phyloP scores from a whole-genome alignment of 2,113 vertebrate species.

The Stomatorhinus ivindoensis region DNA sequence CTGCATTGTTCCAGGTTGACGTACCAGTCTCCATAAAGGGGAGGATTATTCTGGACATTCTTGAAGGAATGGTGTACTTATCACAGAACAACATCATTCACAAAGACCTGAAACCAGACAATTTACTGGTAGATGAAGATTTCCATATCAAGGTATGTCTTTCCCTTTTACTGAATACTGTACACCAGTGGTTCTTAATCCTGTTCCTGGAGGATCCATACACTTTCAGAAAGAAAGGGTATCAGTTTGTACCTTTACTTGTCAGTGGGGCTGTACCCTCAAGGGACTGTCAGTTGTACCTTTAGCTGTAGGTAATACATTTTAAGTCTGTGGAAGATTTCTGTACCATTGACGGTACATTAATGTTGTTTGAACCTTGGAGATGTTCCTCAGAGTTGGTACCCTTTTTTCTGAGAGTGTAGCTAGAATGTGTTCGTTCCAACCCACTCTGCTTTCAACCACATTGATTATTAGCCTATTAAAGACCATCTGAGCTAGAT shows the following conservation, averaged over 20 bases:
- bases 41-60: conserved; percentile 77
- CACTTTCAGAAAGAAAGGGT: too few relatives aligned
- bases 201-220: background rate
- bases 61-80: conserved; percentile 89
- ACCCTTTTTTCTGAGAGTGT: too few relatives aligned
- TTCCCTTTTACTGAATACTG: background rate
- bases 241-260: too few relatives aligned
- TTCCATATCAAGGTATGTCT: conserved; percentile 85
- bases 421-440: background rate
- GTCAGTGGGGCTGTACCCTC: too few relatives aligned
- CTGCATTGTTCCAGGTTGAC: conserved; percentile 53
- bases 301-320: too few relatives aligned
- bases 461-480: background rate
- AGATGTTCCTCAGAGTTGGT: too few relatives aligned
- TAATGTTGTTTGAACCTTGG: too few relatives aligned
- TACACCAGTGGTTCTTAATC: background rate
- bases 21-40: conserved; percentile 78
- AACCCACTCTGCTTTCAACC: background rate
- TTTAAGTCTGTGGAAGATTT: too few relatives aligned
- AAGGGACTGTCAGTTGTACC: too few relatives aligned
- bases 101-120: conserved; percentile 94
- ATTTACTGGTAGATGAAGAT: conserved; percentile 81
- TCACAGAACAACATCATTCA: conserved; percentile 72
- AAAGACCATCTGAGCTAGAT: background rate
- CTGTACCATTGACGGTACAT: too few relatives aligned